Percentiles rank a stretch among this genome's conserved stretches.
Evolutionary conservation across 2,113 vertebrate species (phyloP).

Genomic region (Isurus oxyrinchus): DNA sequence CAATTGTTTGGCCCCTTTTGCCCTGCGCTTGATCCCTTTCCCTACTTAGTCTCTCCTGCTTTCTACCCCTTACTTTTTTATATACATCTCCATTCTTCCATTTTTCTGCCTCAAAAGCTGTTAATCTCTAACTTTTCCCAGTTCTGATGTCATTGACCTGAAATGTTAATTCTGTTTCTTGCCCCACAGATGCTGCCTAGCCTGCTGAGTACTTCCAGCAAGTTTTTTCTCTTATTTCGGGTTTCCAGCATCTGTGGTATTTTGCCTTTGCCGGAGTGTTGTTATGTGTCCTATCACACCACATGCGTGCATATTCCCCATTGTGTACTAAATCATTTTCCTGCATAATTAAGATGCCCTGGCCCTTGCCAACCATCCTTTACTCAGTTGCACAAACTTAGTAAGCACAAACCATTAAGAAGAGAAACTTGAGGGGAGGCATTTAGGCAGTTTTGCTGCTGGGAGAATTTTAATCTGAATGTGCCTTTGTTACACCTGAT

Average conservation of each 20-base stretch:
- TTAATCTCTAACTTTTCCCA: too few species aligned
- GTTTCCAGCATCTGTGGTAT: too few species aligned
- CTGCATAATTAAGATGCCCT: not conserved
- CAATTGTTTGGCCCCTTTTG: too few species aligned
- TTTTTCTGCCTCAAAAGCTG: not conserved
- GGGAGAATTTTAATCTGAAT: not conserved
- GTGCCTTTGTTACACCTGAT: not conserved
- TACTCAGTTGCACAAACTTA: not conserved
- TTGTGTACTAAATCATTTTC: not conserved
- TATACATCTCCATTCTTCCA: not conserved
- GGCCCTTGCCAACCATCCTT: not conserved
- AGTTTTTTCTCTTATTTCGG: too few species aligned
- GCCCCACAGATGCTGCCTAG: too few species aligned
- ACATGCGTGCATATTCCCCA: too few species aligned
- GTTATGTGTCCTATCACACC: too few species aligned
- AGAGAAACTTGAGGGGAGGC: not conserved
- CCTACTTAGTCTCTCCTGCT: not conserved
- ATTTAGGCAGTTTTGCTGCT: not conserved
- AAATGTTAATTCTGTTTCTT: too few species aligned
- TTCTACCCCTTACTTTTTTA: not conserved
- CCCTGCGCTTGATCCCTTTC: too few species aligned
- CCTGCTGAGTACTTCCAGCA: too few species aligned
- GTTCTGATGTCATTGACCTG: too few species aligned
- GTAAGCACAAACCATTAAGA: not conserved
- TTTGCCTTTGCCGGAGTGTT: too few species aligned